Conservation (phyloP, 2,888 invertebrate species). For the Cheiracanthium punctorium region DNA sequence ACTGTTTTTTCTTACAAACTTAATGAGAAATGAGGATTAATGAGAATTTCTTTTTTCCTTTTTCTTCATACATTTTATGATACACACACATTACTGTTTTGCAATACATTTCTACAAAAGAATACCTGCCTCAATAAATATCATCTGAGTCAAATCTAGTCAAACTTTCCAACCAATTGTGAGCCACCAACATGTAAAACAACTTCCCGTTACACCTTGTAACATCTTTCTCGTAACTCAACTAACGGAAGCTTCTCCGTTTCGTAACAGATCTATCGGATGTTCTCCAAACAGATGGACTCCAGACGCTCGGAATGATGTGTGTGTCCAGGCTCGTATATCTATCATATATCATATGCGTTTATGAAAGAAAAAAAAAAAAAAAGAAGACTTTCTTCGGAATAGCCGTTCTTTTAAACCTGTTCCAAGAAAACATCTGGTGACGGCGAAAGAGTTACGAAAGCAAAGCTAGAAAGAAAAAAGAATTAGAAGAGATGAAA, state of each 20-base stretch:
- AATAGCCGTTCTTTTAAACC: conserved; percentile 32
- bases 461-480: neutral
- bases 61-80: too few relatives aligned
- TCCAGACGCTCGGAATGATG: neutral
- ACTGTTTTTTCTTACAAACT: too few relatives aligned
- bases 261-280: neutral
- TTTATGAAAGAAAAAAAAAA: neutral
- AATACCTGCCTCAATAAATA: too few relatives aligned
- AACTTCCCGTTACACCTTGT: neutral
- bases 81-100: too few relatives aligned
- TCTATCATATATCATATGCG: neutral
- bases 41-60: too few relatives aligned
- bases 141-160: too few relatives aligned
- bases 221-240: neutral
- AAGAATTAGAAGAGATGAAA: neutral
- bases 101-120: too few relatives aligned
- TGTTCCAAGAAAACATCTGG: conserved; percentile 22
- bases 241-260: neutral
- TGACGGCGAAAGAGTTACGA: conserved; percentile 24
- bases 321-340: neutral
- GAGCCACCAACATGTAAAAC: too few relatives aligned
- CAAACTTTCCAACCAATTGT: too few relatives aligned
- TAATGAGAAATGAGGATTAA: too few relatives aligned
- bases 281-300: neutral
- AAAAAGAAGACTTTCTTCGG: neutral